phyloP scores from a whole-genome alignment of 2,797 vertebrate genomes.

The Pangasius larnaudii region DNA sequence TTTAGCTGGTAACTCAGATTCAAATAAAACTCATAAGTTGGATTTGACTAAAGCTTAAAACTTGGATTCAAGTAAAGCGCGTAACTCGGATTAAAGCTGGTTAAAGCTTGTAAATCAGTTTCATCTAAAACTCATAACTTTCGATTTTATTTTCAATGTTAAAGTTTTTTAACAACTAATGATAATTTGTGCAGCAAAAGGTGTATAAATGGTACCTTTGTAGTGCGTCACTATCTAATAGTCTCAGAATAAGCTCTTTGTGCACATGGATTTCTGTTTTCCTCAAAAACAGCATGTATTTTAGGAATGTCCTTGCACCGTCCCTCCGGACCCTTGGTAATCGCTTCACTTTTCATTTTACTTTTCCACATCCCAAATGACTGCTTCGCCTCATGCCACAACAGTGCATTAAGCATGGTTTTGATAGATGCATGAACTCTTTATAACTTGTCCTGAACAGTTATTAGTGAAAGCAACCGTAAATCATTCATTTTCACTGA shows the following conservation, averaged over 20 bases:
- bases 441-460: not conserved
- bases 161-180: not conserved
- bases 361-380: not conserved
- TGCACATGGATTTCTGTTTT: not conserved
- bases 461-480: not conserved
- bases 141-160: not conserved
- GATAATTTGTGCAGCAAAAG: not conserved
- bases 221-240: not conserved
- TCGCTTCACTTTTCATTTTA: not conserved
- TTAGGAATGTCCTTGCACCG: not conserved
- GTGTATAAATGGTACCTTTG: not conserved
- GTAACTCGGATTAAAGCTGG: not conserved
- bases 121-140: not conserved
- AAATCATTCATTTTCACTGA: not conserved
- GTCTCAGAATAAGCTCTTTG: not conserved
- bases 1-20: too few species aligned
- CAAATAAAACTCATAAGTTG: not conserved
- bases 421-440: not conserved
- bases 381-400: not conserved
- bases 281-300: not conserved
- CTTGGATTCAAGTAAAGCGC: not conserved
- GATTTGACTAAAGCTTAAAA: not conserved
- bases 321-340: not conserved
- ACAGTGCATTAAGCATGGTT: not conserved
- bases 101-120: not conserved